These are phyloP conservation scores for Caenorhabditis afra DNA, from an alignment of 2,888 invertebrate genomes.

Conservation along the genomic window DNA sequence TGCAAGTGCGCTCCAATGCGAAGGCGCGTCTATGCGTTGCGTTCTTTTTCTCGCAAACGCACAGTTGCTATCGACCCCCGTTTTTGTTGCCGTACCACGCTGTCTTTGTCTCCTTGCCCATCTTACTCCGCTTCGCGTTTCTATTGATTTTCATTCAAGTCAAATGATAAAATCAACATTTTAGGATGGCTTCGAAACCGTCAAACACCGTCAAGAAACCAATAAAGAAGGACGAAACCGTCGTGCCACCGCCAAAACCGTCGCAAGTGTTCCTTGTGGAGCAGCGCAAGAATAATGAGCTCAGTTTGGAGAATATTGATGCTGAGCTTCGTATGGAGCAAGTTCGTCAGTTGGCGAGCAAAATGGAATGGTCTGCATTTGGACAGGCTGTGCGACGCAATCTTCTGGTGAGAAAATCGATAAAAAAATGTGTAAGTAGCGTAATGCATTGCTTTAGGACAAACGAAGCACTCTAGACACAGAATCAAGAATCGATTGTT, in stretches of 20 bases:
- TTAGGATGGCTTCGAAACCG: no score
- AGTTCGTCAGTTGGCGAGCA: slow-evolving; percentile 24
- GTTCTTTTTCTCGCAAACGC: no score
- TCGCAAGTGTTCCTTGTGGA: slow-evolving; percentile 1
- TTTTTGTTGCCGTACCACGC: no score
- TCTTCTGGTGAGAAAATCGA: slow-evolving; percentile 12
- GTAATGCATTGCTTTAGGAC: slow-evolving; percentile 17
- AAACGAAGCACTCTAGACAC: slow-evolving; percentile 42
- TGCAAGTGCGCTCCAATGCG: no score
- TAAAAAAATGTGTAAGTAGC: neutral
- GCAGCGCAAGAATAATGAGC: slow-evolving; percentile 16
- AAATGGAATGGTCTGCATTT: slow-evolving; percentile 37
- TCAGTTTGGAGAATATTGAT: slow-evolving; percentile 37
- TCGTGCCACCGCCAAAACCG: neutral
- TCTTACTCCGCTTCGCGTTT: no score
- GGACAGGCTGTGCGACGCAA: slow-evolving; percentile 25
- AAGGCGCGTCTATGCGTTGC: no score
- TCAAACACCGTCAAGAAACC: no score
- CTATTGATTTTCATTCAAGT: no score
- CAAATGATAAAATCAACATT: no score
- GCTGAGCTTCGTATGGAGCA: slow-evolving; percentile 45
- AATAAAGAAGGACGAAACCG: no score
- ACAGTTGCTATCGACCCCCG: no score
- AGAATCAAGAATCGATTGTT: slow-evolving; percentile 31
- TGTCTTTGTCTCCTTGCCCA: no score